Evolutionary conservation across 1,140 invertebrate species (phyloP), one percentile per base, ranked within the genome.

Genomic region (Drosophila repleta): DNA sequence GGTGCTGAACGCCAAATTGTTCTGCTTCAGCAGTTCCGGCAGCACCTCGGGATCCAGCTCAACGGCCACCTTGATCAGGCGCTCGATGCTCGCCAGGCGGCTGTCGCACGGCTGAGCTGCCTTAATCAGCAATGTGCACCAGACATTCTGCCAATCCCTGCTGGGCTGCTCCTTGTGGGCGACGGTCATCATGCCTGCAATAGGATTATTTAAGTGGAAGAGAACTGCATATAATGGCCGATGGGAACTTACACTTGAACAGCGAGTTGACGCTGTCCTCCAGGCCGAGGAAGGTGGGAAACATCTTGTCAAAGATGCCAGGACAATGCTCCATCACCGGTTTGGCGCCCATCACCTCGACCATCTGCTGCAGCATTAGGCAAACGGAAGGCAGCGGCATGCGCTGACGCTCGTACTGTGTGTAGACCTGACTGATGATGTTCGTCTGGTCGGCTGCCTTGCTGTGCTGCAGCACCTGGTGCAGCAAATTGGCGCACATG

Each of bases 401-500:
- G 0, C 37, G 35, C 0, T 83, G 61, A 4, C 51, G 45, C 15
- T 78, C 45, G 7, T 90, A 62, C 5, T 74, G 62, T 0, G 21
- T 4, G 15, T 78, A 89, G 13, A 84, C 41, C 24, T 41, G 29
- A 4, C 51, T 21, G n/a, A 60, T 60, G 35, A 71, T 43, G 13
- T 51, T 53, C 0, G 17, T 26, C n/a, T 62, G 58, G 0, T 55
- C 49, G 0, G 8, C 8, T 0, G 35, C 41, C 35, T 48, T 51
- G 17, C 57, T 52, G 13, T 62, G 62, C 43, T 71, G 75, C 37
- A 71, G 63, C 11, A 48, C 76, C 68, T 21, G 90, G 29, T 48
- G 91, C 88, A 70, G 92, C 3, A 92, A 70, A 60, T 93, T 92
- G 2, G 89, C 91, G 4, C 92, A 82, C 17, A 94, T 82, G 81